Evolutionary conservation across 2,113 vertebrate genomes (phyloP).

Genomic region (Poeciliopsis prolifica): DNA sequence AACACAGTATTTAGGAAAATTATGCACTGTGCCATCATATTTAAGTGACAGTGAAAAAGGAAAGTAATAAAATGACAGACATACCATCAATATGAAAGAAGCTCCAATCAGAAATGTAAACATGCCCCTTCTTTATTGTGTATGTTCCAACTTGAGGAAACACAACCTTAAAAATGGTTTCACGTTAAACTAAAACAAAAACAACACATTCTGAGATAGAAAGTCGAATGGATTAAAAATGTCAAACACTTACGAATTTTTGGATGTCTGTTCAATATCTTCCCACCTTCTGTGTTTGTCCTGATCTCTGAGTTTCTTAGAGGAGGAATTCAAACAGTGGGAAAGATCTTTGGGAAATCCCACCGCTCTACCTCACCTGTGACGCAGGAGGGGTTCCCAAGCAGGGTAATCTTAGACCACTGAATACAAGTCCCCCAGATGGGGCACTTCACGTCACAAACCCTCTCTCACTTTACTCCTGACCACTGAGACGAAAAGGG

Average conservation of each 20-base stretch:
- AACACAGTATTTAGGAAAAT: not conserved
- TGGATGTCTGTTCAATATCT: too few species aligned
- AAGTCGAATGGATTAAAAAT: not conserved
- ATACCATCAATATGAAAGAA: not conserved
- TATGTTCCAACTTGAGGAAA: not conserved
- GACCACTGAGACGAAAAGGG: conserved; percentile 16
- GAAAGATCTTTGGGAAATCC: conserved; percentile 51
- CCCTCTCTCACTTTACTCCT: conserved; percentile 12
- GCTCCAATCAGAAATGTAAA: not conserved
- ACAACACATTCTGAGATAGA: not conserved
- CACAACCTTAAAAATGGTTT: not conserved
- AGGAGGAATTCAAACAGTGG: conserved; percentile 9
- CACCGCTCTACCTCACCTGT: conserved; percentile 40
- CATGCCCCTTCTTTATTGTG: not conserved
- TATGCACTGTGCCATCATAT: not conserved
- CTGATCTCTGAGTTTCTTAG: not conserved
- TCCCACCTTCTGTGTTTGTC: not conserved
- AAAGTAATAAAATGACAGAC: not conserved
- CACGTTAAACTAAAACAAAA: not conserved
- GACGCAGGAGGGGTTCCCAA: conserved; percentile 60
- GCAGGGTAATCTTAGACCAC: not conserved
- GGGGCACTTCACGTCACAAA: conserved; percentile 43
- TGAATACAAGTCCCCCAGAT: conserved; percentile 28
- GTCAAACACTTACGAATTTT: not conserved
- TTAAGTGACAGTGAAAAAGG: not conserved